Percentiles rank a stretch among this genome's conserved stretches.
Conservation (phyloP, 2,113 vertebrate genomes). For the Hystrix brachyura region DNA sequence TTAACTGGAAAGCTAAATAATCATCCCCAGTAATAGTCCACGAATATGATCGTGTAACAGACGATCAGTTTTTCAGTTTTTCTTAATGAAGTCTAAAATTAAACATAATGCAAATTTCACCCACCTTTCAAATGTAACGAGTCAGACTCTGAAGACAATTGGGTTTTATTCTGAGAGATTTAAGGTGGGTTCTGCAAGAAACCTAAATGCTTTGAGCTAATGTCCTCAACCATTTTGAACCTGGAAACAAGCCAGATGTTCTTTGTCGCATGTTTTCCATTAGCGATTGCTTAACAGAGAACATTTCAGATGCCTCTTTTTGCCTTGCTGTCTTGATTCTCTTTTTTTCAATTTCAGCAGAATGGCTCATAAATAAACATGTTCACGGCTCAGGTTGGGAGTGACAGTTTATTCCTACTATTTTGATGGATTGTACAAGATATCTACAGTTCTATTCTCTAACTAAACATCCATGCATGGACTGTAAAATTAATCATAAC, state of each 20-base stretch:
- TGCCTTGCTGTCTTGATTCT: conserved; percentile 76
- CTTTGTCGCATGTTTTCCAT: conserved; percentile 55
- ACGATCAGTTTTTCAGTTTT: not conserved
- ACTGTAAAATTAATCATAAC: conserved; percentile 83
- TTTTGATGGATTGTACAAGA: conserved; percentile 84
- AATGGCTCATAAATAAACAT: conserved; percentile 83
- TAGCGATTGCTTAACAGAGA: conserved; percentile 68
- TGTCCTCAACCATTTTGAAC: conserved; percentile 36
- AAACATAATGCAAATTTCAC: not conserved
- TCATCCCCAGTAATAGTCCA: not conserved
- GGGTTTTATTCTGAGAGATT: conserved; percentile 50
- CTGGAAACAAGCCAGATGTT: conserved; percentile 50
- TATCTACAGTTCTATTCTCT: conserved; percentile 84
- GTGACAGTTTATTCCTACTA: conserved; percentile 82
- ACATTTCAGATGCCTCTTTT: conserved; percentile 68
- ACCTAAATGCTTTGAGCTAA: conserved; percentile 33
- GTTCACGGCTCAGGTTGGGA: conserved; percentile 78
- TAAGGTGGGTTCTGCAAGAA: not conserved
- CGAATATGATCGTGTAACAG: not conserved
- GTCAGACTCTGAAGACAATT: not conserved
- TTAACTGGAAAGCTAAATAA: not conserved
- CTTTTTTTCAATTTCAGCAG: conserved; percentile 76
- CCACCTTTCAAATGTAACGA: not conserved
- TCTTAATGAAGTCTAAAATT: conserved; percentile 20
- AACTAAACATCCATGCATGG: conserved; percentile 83